Evolutionary conservation across 2,797 vertebrate species (phyloP), one percentile per base, ranked within the genome.

Genomic region (Sebastes cheni): DNA sequence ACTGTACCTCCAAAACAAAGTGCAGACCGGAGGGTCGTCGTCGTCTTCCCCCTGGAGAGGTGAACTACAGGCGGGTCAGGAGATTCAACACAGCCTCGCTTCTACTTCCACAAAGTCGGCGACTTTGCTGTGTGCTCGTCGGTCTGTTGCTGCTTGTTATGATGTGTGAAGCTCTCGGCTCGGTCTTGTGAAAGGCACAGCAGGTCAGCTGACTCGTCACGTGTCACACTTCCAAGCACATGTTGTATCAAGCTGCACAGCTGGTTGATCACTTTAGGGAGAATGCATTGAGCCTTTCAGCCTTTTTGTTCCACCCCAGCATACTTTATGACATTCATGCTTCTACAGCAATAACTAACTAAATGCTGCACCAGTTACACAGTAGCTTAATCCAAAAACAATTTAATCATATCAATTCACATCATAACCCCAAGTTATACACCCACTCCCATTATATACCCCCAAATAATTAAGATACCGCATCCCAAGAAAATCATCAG

Each of bases 151-250:
- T 0, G 25, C 4, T 20, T 79, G 69, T 77, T 75, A 4, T 80
- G 71, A 3, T 59, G 14, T 1, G 34, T 2, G 34, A 6, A 10
- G 2, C 3, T 30, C 52, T 2, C n/a, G 1, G 25, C 56, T 59
- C 5, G 6, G 20, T 20, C 79, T 77, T 22, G 5, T 87, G 12
- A 56, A 65, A n/a, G 2, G 1, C 16, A 42, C 46, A 2, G 23
- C 4, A 0, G 6, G 86, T 95, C 95, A 95, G 88, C 87, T 95
- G 95, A 93, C 67, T 32, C 1, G 6, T 95, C 95, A 96, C 90
- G 89, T 95, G 82, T 0, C 3, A 6, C 1, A 8, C 12, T 29
- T 13, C n/a, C 0, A 55, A 27, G 6, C 32, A 56, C 13, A 22
- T 52, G 14, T 52, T 23, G 12, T 8, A 46, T 14, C 8, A 2